Percentiles rank a stretch among this genome's conserved stretches.
phyloP scores from a whole-genome alignment of 2,888 invertebrate genomes.

The Drosophila testacea region DNA sequence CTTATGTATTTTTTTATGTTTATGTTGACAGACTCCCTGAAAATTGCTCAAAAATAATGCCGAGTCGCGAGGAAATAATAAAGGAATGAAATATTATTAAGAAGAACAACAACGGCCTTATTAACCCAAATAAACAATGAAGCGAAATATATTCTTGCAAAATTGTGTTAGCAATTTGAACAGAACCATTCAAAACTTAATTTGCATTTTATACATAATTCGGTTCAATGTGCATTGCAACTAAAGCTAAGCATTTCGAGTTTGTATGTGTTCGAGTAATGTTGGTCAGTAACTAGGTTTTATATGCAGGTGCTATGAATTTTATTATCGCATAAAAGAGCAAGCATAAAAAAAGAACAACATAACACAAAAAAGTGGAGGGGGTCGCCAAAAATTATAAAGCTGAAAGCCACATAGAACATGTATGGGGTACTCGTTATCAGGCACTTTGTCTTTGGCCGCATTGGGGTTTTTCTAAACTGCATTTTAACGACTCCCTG shows the following conservation, averaged over 20 bases:
- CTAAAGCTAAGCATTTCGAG: conserved; percentile 4
- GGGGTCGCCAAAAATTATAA: conserved; percentile 17
- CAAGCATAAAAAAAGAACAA: conserved; percentile 20
- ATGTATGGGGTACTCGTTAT: conserved; percentile 59
- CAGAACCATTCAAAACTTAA: too few relatives aligned
- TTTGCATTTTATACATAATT: neutral
- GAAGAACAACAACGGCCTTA: too few relatives aligned
- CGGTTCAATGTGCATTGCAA: conserved; percentile 42
- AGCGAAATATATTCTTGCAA: too few relatives aligned
- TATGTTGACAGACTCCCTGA: too few relatives aligned
- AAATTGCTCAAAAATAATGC: too few relatives aligned
- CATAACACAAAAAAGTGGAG: conserved; percentile 8
- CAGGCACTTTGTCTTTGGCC: conserved; percentile 65
- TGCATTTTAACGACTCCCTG: conserved; percentile 77
- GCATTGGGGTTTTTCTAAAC: conserved; percentile 63
- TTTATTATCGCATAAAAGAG: conserved; percentile 69
- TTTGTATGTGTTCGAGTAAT: conserved; percentile 24
- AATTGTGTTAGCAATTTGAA: too few relatives aligned
- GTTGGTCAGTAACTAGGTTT: conserved; percentile 61
- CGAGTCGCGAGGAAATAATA: too few relatives aligned
- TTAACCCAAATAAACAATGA: too few relatives aligned
- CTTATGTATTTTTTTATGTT: too few relatives aligned
- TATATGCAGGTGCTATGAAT: conserved; percentile 63
- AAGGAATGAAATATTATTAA: too few relatives aligned
- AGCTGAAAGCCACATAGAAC: conserved; percentile 27